phyloP scores from a whole-genome alignment of 2,113 vertebrate genomes.

The Macquaria australasica region DNA sequence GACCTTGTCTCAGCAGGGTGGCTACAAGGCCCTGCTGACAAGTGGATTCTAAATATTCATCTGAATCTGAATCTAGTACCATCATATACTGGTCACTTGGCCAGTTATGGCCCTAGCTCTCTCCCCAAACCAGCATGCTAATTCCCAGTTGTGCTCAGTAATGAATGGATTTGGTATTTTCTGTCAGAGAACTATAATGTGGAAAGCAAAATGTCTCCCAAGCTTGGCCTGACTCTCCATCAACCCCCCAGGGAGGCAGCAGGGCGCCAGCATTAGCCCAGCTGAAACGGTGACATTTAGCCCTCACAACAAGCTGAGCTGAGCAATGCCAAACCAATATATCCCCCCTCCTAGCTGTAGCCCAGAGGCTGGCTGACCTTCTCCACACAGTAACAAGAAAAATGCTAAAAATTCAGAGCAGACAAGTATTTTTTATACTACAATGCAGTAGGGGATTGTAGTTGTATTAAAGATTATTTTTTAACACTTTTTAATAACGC shows the following conservation, averaged over 20 bases:
- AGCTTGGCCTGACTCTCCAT: conserved; percentile 46
- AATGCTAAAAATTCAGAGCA: conserved; percentile 22
- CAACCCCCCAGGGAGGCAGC: conserved; percentile 50
- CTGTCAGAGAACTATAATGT: conserved; percentile 27
- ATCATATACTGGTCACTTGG: not conserved
- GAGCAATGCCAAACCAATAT: conserved; percentile 60
- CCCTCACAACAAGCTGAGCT: conserved; percentile 57
- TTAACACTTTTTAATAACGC: not conserved
- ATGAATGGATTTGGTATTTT: conserved; percentile 40
- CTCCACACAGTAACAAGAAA: conserved; percentile 45
- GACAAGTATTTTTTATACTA: conserved; percentile 1
- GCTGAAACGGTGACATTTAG: conserved; percentile 72
- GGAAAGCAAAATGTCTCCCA: conserved; percentile 51
- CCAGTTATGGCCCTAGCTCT: not conserved
- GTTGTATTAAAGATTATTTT: not conserved
- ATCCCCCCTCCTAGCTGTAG: conserved; percentile 41
- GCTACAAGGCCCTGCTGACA: not conserved
- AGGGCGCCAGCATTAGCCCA: conserved; percentile 48
- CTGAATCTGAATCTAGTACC: not conserved
- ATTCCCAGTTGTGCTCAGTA: conserved; percentile 26
- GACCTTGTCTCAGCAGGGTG: conserved; percentile 2
- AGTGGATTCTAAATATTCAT: conserved; percentile 26
- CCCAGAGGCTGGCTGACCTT: conserved; percentile 65
- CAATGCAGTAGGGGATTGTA: not conserved
- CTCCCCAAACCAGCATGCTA: conserved; percentile 6